Evolutionary conservation across 2,113 vertebrate genomes (phyloP), one percentile per base, ranked within the genome.

Genomic region (Leucosticte australis): DNA sequence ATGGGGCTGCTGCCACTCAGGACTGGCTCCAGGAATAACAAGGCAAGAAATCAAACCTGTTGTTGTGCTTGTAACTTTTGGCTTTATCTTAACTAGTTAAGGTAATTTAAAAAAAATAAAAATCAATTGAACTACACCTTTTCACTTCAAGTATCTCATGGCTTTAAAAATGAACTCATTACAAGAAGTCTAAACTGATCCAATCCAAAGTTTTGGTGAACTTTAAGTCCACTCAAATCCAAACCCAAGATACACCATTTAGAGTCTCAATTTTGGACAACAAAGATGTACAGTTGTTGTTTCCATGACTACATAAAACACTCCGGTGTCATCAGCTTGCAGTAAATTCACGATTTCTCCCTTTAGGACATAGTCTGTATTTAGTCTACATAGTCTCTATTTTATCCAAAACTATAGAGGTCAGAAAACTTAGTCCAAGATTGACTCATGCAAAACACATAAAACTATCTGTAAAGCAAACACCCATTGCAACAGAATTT

Each of bases 391-490:
- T 2, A 31, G 26, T 33, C 18, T 92, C 13, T 30, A 22, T 39
- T 67, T 71, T 7, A 79, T 26, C 9, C 19, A 79, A 82, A 56
- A 76, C 35, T 59, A 35, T 27, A 74, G 21, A 49, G 10, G 5
- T 49, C 33, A 75, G 39, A 63, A 92, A 53, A 74, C 9, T 57
- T 62, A 53, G 10, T 37, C 22, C 37, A 77, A 75, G 26, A 53
- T 0, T 71, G 70, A 71, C 27, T 82, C 11, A n/a, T 0, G 3
- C 27, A 17, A 89, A 50, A 33, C 22, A 67, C 0, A 0, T 74
- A 55, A 52, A 91, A 49, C 39, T n/a, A 13, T 21, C 49, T 75
- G 18, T 35, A 59, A 81, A 81, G 39, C 55, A 79, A 79, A 79
- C 28, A 50, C 0, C 5, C 15, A 27, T 3, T 41, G 22, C 14